These are phyloP conservation scores for Myripristis jacobus DNA, from an alignment of 2,797 vertebrate genomes.

Conservation along the genomic window DNA sequence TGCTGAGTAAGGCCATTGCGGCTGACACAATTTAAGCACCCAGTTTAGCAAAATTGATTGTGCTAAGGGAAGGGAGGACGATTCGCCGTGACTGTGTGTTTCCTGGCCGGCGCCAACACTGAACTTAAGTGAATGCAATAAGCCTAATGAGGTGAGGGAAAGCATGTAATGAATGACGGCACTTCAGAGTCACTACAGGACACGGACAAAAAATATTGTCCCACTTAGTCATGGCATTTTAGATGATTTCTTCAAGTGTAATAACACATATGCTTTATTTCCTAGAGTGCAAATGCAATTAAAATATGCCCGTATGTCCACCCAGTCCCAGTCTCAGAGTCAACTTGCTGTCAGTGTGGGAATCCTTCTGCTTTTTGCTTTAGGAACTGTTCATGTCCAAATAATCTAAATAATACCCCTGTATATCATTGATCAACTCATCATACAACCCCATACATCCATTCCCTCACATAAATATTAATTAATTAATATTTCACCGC, in stretches of 20 bases:
- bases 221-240: background rate
- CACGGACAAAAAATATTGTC: background rate
- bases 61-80: constrained; percentile 9
- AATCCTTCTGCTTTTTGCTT: background rate
- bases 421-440: background rate
- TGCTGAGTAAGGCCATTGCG: background rate
- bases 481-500: background rate
- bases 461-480: too few relatives aligned
- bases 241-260: background rate
- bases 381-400: background rate
- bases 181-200: constrained; percentile 4
- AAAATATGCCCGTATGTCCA: background rate
- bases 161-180: constrained; percentile 4
- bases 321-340: background rate
- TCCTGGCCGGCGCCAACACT: constrained; percentile 21
- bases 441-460: too few relatives aligned
- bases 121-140: constrained; percentile 31
- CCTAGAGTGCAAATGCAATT: background rate
- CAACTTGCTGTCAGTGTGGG: background rate
- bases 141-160: constrained; percentile 24
- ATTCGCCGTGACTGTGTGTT: constrained; percentile 20
- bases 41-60: constrained; percentile 37
- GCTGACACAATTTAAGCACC: constrained; percentile 31
- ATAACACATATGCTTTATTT: background rate
- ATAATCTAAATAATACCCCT: background rate